Evolutionary conservation across 2,888 invertebrate genomes (phyloP).

Genomic region (Cataglyphis albicans): DNA sequence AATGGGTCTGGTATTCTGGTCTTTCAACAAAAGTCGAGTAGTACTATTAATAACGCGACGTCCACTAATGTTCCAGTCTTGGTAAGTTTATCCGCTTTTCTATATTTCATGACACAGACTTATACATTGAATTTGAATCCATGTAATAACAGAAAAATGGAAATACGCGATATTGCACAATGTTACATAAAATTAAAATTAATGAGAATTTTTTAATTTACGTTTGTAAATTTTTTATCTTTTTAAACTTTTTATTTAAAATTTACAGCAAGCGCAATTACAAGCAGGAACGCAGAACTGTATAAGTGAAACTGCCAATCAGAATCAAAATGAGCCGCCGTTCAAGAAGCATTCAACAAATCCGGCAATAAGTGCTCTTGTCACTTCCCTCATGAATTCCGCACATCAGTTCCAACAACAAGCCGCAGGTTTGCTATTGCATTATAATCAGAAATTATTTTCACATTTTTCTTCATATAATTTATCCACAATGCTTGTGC

Average conservation of each 20-base stretch:
- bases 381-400: constrained; percentile 93
- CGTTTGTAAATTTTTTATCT: background rate
- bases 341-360: constrained; percentile 88
- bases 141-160: background rate
- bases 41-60: constrained; percentile 85
- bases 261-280: constrained; percentile 87
- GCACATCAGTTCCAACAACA: constrained; percentile 93
- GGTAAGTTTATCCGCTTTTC: constrained; percentile 86
- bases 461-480: background rate
- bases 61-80: constrained; percentile 90
- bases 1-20: constrained; percentile 86
- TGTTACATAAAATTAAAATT: background rate
- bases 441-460: background rate
- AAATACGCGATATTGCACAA: background rate
- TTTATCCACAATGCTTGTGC: constrained; percentile 3
- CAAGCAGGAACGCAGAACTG: constrained; percentile 89
- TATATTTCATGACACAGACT: constrained; percentile 27
- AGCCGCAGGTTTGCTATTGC: constrained; percentile 85
- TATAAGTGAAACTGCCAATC: constrained; percentile 78
- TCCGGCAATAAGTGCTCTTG: constrained; percentile 92
- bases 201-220: background rate
- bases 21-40: constrained; percentile 86
- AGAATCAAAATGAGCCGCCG: constrained; percentile 87
- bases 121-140: background rate
- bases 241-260: constrained; percentile 16